phyloP scores from a whole-genome alignment of 2,888 invertebrate genomes.

The Platycheirus rosarum region DNA sequence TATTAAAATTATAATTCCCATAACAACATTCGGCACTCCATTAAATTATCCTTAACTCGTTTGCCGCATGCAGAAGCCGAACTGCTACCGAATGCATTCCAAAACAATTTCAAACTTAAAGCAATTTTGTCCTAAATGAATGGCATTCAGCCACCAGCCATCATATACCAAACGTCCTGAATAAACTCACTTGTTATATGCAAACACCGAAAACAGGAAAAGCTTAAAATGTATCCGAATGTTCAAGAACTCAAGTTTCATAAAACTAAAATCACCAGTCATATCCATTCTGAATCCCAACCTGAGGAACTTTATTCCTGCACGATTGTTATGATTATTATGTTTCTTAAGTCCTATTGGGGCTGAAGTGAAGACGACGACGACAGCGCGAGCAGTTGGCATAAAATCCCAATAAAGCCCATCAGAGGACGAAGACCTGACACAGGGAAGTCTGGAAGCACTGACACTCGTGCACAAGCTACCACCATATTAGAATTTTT shows the following conservation, averaged over 20 bases:
- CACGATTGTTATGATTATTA: constrained; percentile 71
- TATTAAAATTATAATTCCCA: constrained; percentile 64
- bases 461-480: constrained; percentile 42
- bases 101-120: constrained; percentile 53
- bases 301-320: constrained; percentile 60
- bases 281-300: constrained; percentile 60
- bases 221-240: constrained; percentile 26
- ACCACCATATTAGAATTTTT: constrained; percentile 64
- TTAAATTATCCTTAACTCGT: constrained; percentile 71
- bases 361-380: constrained; percentile 34
- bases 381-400: constrained; percentile 8
- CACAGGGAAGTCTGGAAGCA: constrained; percentile 22
- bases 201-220: not conserved
- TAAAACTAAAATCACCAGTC: constrained; percentile 61
- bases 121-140: constrained; percentile 56
- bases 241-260: constrained; percentile 32
- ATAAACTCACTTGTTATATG: not conserved
- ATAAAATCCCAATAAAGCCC: constrained; percentile 67
- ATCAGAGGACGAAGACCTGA: constrained; percentile 35
- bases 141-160: constrained; percentile 24
- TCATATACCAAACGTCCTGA: constrained; percentile 5
- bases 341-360: constrained; percentile 63
- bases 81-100: constrained; percentile 41
- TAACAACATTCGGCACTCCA: constrained; percentile 44
- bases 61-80: constrained; percentile 68